phyloP scores from a whole-genome alignment of 1,140 invertebrate species.

The Carcinoscorpius rotundicauda region DNA sequence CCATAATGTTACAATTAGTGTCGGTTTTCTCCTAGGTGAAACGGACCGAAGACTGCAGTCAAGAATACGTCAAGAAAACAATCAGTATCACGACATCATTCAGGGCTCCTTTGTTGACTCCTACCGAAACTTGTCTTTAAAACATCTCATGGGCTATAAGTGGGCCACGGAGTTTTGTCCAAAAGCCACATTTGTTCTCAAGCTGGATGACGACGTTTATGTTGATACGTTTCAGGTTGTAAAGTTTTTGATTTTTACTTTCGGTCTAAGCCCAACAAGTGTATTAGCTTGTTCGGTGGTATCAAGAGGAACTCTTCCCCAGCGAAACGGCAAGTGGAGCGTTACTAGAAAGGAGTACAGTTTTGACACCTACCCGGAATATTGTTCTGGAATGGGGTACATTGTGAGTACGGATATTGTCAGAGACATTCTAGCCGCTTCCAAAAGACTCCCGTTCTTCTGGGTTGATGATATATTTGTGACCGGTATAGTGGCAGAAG shows the following conservation, averaged over 20 bases:
- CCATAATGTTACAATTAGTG: constrained; percentile 2
- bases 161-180: constrained; percentile 55
- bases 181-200: constrained; percentile 54
- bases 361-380: constrained; percentile 14
- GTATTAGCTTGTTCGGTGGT: constrained; percentile 1
- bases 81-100: constrained; percentile 28
- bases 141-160: constrained; percentile 69
- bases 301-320: constrained; percentile 1
- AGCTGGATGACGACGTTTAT: constrained; percentile 77
- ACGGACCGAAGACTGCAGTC: constrained; percentile 7
- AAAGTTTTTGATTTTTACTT: background rate
- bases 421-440: constrained; percentile 1
- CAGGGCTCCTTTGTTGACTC: constrained; percentile 56
- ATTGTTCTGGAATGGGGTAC: constrained; percentile 21
- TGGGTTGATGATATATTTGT: constrained; percentile 43
- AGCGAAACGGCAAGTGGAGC: constrained; percentile 15
- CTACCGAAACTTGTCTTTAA: constrained; percentile 69
- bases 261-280: background rate
- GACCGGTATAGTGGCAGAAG: constrained; percentile 34
- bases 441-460: constrained; percentile 21
- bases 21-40: constrained; percentile 27
- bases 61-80: constrained; percentile 21
- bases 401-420: constrained; percentile 11
- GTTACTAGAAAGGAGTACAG: constrained; percentile 12
- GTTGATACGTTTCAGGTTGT: constrained; percentile 53